Percentiles rank a stretch among this genome's conserved stretches.
Evolutionary conservation across 1,140 invertebrate species (phyloP).

Genomic region (Diorhabda carinulata): DNA sequence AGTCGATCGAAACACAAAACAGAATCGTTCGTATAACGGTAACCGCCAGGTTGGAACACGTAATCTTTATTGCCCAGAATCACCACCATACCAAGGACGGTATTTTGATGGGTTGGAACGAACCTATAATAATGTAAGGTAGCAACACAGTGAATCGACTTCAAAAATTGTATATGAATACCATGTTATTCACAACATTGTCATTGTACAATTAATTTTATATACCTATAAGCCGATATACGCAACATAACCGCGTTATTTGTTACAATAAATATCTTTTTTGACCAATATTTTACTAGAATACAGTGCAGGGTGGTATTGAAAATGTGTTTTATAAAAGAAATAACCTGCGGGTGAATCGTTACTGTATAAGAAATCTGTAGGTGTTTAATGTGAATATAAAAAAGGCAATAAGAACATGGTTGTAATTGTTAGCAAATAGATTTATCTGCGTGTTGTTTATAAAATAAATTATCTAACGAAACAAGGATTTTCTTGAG

Average conservation of each 20-base stretch:
- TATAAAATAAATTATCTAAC: slow-evolving; percentile 16
- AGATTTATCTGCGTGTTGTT: slow-evolving; percentile 20
- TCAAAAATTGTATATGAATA: no score
- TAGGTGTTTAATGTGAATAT: not conserved
- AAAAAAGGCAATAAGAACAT: slow-evolving; percentile 22
- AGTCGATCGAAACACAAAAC: no score
- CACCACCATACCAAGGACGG: no score
- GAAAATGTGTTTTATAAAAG: not conserved
- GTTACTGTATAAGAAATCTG: slow-evolving; percentile 1
- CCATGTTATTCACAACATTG: not conserved
- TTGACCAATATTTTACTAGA: not conserved
- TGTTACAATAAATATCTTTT: not conserved
- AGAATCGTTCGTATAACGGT: no score
- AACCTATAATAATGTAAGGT: no score
- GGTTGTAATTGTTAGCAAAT: slow-evolving; percentile 20
- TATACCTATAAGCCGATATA: not conserved
- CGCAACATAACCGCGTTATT: not conserved
- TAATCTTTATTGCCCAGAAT: no score
- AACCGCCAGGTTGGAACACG: no score
- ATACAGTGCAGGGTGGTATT: not conserved
- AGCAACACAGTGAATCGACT: no score
- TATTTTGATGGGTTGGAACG: no score
- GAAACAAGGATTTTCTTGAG: slow-evolving; percentile 9
- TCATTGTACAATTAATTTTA: not conserved
- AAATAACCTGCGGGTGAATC: not conserved